Evolutionary conservation across 2,113 vertebrate genomes (phyloP), one percentile per base, ranked within the genome.

Genomic region (Turnix velox): DNA sequence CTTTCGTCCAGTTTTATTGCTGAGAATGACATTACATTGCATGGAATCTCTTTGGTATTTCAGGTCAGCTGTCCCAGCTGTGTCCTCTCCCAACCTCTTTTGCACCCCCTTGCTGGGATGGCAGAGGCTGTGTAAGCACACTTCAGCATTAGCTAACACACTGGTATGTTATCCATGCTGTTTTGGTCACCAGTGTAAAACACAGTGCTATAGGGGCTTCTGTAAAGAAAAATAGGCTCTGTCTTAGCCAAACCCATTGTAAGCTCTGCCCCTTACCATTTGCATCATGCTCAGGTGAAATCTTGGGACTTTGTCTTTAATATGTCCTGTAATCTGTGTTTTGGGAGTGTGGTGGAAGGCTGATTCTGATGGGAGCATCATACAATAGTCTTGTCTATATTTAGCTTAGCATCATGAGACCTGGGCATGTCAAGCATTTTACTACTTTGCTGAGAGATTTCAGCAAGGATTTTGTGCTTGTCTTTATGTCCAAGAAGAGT

Each of bases 51-150:
- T 82, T 7, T 17, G 84, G 84, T 76, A 95, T 96, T 92, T 94
- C 87, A 90, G 84, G 95, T 95, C 93, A 94, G 84, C 93, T 94
- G 93, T 95, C 93, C 92, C 87, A 95, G 89, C 92, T 94, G 80
- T 88, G 87, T 94, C 93, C 80, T 92, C 61, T 75, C 67, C 54
- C 89, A 86, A 43, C 83, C 91, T 85, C 71, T 68, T 72, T 35
- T 79, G 62, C 35, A 37, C 11, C 51, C 51, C 33, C 30, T 85
- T 0, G 0, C 25, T 40, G 75, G 69, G 22, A 18, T 54, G 43
- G 46, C 71, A 71, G 83, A 14, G 62, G 31, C 62, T 0, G 5
- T 45, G 18, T 17, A 10, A 54, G 25, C 30, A 39, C 28, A n/a
- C 18, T 28, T 40, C 73, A 66, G 73, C 40, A n/a, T 10, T 17